Evolutionary conservation across 2,888 invertebrate species (phyloP).

Genomic region (Heliconius sara): DNA sequence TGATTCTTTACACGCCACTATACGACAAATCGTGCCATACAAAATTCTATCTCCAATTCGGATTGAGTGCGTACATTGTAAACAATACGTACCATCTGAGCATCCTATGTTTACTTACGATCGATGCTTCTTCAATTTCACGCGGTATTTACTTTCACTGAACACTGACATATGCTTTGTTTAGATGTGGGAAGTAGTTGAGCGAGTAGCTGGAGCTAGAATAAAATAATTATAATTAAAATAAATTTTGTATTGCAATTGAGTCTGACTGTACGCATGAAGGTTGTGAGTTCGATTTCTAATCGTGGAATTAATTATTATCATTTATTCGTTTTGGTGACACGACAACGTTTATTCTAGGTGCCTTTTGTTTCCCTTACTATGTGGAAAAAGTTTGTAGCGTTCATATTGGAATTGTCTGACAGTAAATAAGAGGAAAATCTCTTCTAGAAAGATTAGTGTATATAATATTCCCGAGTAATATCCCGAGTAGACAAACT

Average conservation of each 20-base stretch:
- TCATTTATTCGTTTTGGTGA: not conserved
- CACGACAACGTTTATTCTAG: not conserved
- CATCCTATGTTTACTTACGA: conserved; percentile 50
- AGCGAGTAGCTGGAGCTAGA: conserved; percentile 24
- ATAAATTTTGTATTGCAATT: not conserved
- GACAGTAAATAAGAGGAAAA: too few species aligned
- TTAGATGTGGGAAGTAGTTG: conserved; percentile 37
- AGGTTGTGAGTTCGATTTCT: not conserved
- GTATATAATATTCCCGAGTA: too few species aligned
- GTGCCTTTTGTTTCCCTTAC: too few species aligned
- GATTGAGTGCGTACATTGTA: conserved; percentile 42
- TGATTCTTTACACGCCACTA: not conserved
- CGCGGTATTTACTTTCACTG: conserved; percentile 70
- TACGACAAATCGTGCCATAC: conserved; percentile 15
- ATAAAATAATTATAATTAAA: not conserved
- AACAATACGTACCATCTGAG: conserved; percentile 32
- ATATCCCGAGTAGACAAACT: too few species aligned
- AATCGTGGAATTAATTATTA: not conserved
- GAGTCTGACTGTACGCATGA: not conserved
- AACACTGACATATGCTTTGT: conserved; percentile 54
- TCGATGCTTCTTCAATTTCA: conserved; percentile 69
- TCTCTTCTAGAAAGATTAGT: too few species aligned
- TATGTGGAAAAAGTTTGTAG: too few species aligned
- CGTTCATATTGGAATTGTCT: too few species aligned
- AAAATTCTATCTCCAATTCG: conserved; percentile 8